phyloP scores from a whole-genome alignment of 1,140 invertebrate species.

The Eulimnadia texana region DNA sequence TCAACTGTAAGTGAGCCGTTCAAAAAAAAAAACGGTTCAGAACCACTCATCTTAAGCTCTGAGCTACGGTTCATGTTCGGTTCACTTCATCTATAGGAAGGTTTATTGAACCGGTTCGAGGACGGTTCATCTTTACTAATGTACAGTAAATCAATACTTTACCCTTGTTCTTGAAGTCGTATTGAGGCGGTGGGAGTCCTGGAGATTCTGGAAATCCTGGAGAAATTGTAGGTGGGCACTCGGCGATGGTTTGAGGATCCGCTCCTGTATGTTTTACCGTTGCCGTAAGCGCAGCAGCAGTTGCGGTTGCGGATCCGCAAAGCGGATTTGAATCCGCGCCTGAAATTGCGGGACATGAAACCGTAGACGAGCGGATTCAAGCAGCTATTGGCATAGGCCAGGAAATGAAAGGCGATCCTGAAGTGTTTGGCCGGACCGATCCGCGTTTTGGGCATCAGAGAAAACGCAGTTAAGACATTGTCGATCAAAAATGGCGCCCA shows the following conservation, averaged over 20 bases:
- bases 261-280: not conserved
- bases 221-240: conserved; percentile 1
- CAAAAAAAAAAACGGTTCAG: too few relatives aligned
- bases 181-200: not conserved
- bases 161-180: conserved; percentile 6
- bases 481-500: conserved; percentile 50
- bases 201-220: not conserved
- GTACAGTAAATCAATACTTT: not conserved
- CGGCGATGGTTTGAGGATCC: not conserved
- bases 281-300: not conserved
- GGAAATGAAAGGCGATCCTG: conserved; percentile 42
- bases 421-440: conserved; percentile 44
- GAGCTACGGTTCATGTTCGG: too few relatives aligned
- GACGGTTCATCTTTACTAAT: too few relatives aligned
- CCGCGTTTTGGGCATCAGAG: conserved; percentile 29
- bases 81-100: too few relatives aligned
- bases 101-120: too few relatives aligned
- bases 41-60: too few relatives aligned
- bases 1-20: too few relatives aligned
- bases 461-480: conserved; percentile 47
- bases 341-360: conserved; percentile 65
- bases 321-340: conserved; percentile 23
- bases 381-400: conserved; percentile 58
- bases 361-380: conserved; percentile 64
- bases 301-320: not conserved